Evolutionary conservation across 2,888 invertebrate genomes (phyloP), one percentile per base, ranked within the genome.

Genomic region (Euplexia lucipara): DNA sequence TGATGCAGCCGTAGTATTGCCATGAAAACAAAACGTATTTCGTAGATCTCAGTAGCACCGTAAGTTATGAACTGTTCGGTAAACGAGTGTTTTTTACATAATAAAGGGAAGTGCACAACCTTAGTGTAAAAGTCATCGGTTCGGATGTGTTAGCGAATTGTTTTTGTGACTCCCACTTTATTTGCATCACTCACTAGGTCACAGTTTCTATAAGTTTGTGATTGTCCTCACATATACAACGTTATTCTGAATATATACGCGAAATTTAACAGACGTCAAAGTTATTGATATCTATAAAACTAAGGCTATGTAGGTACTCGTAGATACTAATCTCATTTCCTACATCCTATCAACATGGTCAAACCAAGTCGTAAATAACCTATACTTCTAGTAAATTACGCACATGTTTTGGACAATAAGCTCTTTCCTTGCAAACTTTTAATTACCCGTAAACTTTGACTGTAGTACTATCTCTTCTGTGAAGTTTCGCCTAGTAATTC

Each of bases 11-110:
- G 20, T 54, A 82, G 83, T 73, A 87, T 87, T 90, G 92, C 92
- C 92, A 92, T 92, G 89, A 86, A 85, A 83, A 68, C 62, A 83
- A 68, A 77, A 89, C 75, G 84, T 90, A 89, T 90, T 86, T 88
- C 85, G 87, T 81, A 92, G 94, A 94, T 94, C 94, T 94, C 94
- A 93, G 86, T 94, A 94, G 91, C 78, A 84, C 83, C 78, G 75
- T 92, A 92, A 92, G 92, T 87, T 86, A 78, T 86, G 79, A 86
- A 86, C 80, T 83, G 79, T 84, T 86, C 83, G 83, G 83, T 75
- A 60, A 66, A 72, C 65, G 62, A 69, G 74, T 75, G 75, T 72
- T 75, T 71, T 72, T 77, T 77, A 73, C 57, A 51, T 65, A 44
- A 51, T 67, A 61, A 54, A 66, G 45, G 66, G 63, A 75, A 53